phyloP scores from a whole-genome alignment of 1,140 invertebrate genomes.

The Maconellicoccus hirsutus region DNA sequence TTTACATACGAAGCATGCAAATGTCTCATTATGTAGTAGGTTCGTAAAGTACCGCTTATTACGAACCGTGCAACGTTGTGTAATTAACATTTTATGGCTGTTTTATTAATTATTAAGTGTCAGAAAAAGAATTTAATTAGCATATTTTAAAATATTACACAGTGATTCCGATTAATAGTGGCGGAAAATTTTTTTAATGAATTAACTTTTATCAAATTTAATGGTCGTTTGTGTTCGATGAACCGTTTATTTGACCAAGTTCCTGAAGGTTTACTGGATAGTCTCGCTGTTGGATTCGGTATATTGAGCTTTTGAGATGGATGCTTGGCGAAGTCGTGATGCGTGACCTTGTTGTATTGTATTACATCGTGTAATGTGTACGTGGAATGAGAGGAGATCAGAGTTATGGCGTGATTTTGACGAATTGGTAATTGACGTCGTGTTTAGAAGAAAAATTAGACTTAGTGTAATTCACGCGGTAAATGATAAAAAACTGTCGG shows the following conservation, averaged over 20 bases:
- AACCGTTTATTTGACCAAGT: background rate
- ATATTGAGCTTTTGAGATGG: background rate
- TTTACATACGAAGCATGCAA: slow-evolving; percentile 14
- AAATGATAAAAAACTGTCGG: background rate
- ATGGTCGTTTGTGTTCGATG: background rate
- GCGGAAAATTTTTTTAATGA: background rate
- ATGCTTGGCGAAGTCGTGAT: background rate
- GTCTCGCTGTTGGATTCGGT: too few relatives aligned
- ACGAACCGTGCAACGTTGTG: slow-evolving; percentile 11
- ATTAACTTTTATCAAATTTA: background rate
- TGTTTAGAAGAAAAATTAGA: background rate
- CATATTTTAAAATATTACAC: slow-evolving; percentile 19
- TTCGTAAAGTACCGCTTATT: slow-evolving; percentile 16
- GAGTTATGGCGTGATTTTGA: background rate
- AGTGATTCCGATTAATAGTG: background rate
- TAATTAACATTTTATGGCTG: slow-evolving; percentile 21
- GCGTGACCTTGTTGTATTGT: background rate
- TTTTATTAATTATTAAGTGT: slow-evolving; percentile 23
- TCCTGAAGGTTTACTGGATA: too few relatives aligned
- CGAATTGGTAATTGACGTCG: background rate
- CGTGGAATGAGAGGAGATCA: background rate
- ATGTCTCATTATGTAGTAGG: slow-evolving; percentile 6
- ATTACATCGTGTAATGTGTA: background rate
- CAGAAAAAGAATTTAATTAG: slow-evolving; percentile 21
- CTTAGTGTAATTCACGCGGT: background rate